Base-by-base conservation (phyloP, 2,888 invertebrate species). In the Alloscopus bannaensis region DNA sequence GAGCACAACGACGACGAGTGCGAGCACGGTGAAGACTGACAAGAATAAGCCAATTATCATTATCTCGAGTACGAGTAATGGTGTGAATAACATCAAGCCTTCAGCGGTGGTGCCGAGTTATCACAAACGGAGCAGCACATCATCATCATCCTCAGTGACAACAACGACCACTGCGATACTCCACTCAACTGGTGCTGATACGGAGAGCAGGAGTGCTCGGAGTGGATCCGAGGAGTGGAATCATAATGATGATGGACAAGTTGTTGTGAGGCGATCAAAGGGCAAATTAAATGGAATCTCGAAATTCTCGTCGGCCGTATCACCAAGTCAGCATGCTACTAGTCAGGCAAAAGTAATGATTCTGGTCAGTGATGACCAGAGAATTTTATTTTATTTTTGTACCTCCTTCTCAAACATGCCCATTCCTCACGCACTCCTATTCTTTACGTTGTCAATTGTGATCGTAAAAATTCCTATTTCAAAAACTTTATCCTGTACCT, bases 331-430 rank as follows among this genome's bases (percentile, higher is more conserved):
- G 60, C 76, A 71, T 40, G 60, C 79, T n/a, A n/a, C n/a, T 79
- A 79, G 79, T 79, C 79, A 79, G 65, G 60, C 59, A 72, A 79
- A 79, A 79, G 79, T 79, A 79, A 79, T 79, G 50, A 36, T 66
- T 57, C 45, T 72, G 72, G 79, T 71, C 68, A 79, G 50, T 62
- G n/a, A n/a, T n/a, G n/a, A n/a, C n/a, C n/a, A n/a, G n/a, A n/a
- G n/a, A n/a, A n/a, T n/a, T n/a, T n/a, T n/a, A 65, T 60, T 69
- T 65, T 62, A 52, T 57, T 28, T 20, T 28, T 59, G 28, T 59
- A 40, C 29, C 18, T 57, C n/a, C n/a, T n/a, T n/a, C n/a, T n/a
- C n/a, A n/a, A n/a, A n/a, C n/a, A n/a, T n/a, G n/a, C n/a, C n/a
- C n/a, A n/a, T n/a, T n/a, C n/a, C n/a, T n/a, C n/a, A n/a, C n/a